Evolutionary conservation across 2,113 vertebrate genomes (phyloP).

Genomic region (Alligator sinensis): DNA sequence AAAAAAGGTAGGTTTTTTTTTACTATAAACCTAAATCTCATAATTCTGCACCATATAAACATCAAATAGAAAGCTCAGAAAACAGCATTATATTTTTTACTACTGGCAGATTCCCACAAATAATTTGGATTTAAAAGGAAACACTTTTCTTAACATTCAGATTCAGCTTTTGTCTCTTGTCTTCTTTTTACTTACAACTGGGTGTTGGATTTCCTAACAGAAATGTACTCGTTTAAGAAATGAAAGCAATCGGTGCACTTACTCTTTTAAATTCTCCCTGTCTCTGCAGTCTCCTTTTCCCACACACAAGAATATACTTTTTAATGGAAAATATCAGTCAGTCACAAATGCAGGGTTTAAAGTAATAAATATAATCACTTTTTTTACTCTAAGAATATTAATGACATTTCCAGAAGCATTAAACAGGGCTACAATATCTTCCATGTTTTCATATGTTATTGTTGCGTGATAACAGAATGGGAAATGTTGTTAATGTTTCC

Average conservation of each 20-base stretch:
- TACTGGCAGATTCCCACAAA: neutral
- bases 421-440: neutral
- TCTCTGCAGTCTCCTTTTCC: neutral
- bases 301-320: neutral
- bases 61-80: neutral
- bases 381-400: conserved; percentile 34
- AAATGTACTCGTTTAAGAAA: neutral
- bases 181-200: neutral
- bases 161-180: neutral
- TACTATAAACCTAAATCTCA: conserved; percentile 12
- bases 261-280: neutral
- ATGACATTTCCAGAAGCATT: conserved; percentile 28
- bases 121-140: neutral
- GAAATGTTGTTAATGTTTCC: neutral
- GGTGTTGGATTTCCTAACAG: neutral
- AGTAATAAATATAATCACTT: conserved; percentile 45
- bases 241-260: neutral
- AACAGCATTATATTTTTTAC: neutral
- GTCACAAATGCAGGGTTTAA: neutral
- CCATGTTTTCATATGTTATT: conserved; percentile 61
- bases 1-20: neutral
- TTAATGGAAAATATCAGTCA: conserved; percentile 18
- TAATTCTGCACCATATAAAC: neutral
- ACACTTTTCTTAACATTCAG: neutral
- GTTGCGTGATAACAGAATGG: neutral